Evolutionary conservation across 2,113 vertebrate genomes (phyloP).

Genomic region (Passerina amoena): DNA sequence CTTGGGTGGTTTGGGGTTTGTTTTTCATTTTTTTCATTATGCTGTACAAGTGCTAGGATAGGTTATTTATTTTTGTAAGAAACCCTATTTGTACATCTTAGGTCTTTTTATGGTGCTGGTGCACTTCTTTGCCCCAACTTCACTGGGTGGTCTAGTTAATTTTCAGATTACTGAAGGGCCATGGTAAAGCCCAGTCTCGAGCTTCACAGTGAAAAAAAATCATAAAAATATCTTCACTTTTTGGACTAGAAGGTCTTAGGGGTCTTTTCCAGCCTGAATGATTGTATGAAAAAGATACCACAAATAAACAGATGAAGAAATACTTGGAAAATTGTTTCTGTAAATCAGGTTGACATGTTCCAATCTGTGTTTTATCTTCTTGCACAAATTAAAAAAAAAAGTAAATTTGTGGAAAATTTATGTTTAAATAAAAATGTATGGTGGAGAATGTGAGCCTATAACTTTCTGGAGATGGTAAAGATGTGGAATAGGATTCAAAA

Average conservation of each 20-base stretch:
- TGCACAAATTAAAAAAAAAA: background rate
- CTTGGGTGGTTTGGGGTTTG: background rate
- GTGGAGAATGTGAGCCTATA: background rate
- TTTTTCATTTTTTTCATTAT: background rate
- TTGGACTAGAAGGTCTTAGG: background rate
- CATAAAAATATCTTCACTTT: background rate
- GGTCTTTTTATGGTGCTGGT: fast-evolving
- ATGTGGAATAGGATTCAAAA: background rate
- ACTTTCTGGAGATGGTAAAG: background rate
- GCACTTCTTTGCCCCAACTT: fast-evolving
- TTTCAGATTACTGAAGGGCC: background rate
- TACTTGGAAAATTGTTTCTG: background rate
- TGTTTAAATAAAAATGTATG: background rate
- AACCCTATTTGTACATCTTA: background rate
- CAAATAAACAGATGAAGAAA: background rate
- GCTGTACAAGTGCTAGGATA: background rate
- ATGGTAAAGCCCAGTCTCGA: background rate
- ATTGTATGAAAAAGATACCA: background rate
- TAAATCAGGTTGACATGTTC: background rate
- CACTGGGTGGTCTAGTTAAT: background rate
- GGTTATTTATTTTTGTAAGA: background rate
- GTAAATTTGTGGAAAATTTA: background rate
- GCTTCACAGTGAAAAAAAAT: background rate
- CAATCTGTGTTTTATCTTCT: background rate
- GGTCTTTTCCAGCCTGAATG: background rate